Percentiles rank a stretch among this genome's conserved stretches.
Conservation (phyloP, 2,888 invertebrate species). For the Carabus problematicus region DNA sequence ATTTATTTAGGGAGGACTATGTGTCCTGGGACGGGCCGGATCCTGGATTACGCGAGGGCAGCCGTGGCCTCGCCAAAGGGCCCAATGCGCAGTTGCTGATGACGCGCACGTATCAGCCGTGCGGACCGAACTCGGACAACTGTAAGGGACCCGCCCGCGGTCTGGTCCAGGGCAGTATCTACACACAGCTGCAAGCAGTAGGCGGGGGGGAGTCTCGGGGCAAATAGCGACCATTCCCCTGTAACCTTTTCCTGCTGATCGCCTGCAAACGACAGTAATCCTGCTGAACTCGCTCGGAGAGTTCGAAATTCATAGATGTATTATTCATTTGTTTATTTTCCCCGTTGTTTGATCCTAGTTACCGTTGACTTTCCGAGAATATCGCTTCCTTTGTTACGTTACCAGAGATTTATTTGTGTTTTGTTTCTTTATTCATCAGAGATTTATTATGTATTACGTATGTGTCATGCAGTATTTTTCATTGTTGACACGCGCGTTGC, state of each 20-base stretch:
- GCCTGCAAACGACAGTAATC: conserved; percentile 17
- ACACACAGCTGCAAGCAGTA: conserved; percentile 68
- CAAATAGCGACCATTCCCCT: conserved; percentile 56
- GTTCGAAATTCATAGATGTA: too few species aligned
- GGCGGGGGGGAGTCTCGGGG: conserved; percentile 61
- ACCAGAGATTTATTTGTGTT: too few species aligned
- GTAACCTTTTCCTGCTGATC: conserved; percentile 12
- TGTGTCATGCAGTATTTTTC: too few species aligned
- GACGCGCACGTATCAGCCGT: conserved; percentile 60
- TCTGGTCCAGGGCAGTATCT: conserved; percentile 81
- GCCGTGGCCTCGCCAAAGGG: conserved; percentile 61
- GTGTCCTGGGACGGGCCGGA: conserved; percentile 85
- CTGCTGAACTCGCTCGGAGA: too few species aligned
- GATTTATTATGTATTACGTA: too few species aligned
- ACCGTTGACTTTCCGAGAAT: too few species aligned
- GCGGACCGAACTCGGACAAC: conserved; percentile 71
- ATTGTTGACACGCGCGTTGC: too few species aligned
- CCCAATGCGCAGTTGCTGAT: conserved; percentile 62
- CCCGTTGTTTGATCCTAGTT: too few species aligned
- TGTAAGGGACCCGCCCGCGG: conserved; percentile 76
- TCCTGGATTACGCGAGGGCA: conserved; percentile 65
- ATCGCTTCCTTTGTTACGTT: too few species aligned
- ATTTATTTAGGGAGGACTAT: conserved; percentile 74
- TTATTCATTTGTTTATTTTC: too few species aligned
- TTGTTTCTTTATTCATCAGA: too few species aligned